Percentiles rank a stretch among this genome's conserved stretches.
Conservation (phyloP, 2,113 vertebrate species). For the Cyprinodon brontotheroides region DNA sequence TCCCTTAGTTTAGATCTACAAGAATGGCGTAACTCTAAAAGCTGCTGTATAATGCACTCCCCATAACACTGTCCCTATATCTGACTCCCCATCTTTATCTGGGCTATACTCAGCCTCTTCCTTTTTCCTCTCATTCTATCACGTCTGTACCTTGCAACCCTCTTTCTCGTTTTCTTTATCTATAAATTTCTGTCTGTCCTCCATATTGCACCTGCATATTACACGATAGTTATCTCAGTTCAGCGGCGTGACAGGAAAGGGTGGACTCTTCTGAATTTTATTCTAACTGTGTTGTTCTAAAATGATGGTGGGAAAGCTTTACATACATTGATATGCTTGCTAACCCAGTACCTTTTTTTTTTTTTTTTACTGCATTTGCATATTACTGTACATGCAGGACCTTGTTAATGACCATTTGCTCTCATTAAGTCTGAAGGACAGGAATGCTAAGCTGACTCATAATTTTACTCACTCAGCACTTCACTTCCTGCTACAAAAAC, state of each 20-base stretch:
- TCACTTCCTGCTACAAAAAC: slow-evolving; percentile 44
- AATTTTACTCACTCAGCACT: slow-evolving; percentile 50
- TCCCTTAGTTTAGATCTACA: slow-evolving; percentile 44
- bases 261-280: slow-evolving; percentile 28
- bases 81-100: slow-evolving; percentile 25
- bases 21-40: slow-evolving; percentile 50
- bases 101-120: slow-evolving; percentile 15
- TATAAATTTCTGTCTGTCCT: slow-evolving; percentile 22
- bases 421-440: slow-evolving; percentile 44
- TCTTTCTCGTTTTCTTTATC: slow-evolving; percentile 18
- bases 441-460: slow-evolving; percentile 30
- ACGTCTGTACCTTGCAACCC: slow-evolving; percentile 12
- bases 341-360: not conserved
- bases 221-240: slow-evolving; percentile 60
- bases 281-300: slow-evolving; percentile 29
- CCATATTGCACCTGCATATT: slow-evolving; percentile 48
- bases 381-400: not conserved
- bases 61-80: slow-evolving; percentile 33
- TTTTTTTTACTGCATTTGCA: not conserved
- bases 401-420: slow-evolving; percentile 25
- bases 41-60: slow-evolving; percentile 43
- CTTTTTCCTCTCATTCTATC: slow-evolving; percentile 8
- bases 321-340: not conserved
- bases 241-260: slow-evolving; percentile 47
- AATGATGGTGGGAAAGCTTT: slow-evolving; percentile 16